A percentile compares a stretch with the other conserved stretches of the same genome.
Evolutionary conservation across 2,797 vertebrate genomes (phyloP).

Genomic region (Monodelphis domestica): DNA sequence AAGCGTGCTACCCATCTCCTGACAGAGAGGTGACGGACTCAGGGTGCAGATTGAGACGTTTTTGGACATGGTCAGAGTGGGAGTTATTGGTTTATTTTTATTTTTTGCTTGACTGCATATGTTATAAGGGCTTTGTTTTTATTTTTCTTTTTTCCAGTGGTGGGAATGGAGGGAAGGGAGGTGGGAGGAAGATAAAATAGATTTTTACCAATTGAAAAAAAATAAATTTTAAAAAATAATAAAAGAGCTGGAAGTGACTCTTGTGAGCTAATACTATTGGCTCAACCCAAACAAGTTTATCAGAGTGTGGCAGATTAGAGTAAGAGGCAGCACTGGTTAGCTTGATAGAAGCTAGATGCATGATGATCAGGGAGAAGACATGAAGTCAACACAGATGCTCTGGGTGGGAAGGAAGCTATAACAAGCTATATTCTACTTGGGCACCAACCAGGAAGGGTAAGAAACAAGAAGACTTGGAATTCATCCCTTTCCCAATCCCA

Average conservation of each 20-base stretch:
- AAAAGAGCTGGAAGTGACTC: background rate
- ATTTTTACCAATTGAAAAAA: background rate
- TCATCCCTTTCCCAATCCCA: too few relatives aligned
- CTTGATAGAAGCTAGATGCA: background rate
- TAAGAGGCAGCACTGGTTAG: background rate
- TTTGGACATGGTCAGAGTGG: background rate
- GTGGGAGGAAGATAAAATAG: background rate
- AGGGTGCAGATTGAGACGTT: background rate
- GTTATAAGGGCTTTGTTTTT: background rate
- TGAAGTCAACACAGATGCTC: background rate
- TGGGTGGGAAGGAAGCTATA: background rate
- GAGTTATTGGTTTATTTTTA: too few relatives aligned
- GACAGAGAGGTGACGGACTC: background rate
- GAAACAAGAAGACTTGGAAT: background rate
- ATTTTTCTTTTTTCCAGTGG: background rate
- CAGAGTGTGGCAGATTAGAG: background rate
- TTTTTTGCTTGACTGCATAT: background rate
- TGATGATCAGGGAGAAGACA: background rate
- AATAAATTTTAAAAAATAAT: background rate
- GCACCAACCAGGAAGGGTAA: background rate
- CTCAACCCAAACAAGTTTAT: background rate
- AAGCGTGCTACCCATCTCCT: background rate
- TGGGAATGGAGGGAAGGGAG: background rate
- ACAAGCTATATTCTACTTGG: background rate
- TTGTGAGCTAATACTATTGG: background rate